Evolutionary conservation across 2,888 invertebrate genomes (phyloP).

Genomic region (Dysmachus trigonus): DNA sequence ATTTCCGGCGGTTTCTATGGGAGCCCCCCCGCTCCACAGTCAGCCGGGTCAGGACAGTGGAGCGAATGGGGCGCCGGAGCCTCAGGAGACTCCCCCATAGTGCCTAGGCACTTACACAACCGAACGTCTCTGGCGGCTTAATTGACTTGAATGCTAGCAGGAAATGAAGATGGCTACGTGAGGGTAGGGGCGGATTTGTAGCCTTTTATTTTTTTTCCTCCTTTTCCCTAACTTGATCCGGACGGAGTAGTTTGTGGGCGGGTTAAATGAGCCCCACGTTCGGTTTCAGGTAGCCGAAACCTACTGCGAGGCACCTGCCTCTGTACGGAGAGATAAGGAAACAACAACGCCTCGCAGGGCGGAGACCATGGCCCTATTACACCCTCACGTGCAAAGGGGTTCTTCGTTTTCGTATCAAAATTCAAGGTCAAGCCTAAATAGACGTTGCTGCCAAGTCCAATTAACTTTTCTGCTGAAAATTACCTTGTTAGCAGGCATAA

Average conservation of each 20-base stretch:
- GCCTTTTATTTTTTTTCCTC: neutral
- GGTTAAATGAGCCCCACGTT: neutral
- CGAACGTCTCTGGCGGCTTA: neutral
- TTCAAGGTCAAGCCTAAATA: neutral
- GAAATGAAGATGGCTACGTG: neutral
- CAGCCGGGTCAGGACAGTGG: neutral
- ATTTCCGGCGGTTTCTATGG: neutral
- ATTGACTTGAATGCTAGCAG: neutral
- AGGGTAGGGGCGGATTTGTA: neutral
- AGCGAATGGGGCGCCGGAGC: neutral
- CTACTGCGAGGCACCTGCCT: neutral
- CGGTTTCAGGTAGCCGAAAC: neutral
- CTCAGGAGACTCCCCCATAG: neutral
- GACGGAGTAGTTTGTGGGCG: neutral
- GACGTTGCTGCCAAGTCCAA: neutral
- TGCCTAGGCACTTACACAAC: neutral
- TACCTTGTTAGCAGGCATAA: neutral
- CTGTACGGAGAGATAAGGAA: neutral
- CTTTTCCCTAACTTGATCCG: neutral
- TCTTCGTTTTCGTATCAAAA: neutral
- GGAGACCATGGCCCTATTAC: neutral
- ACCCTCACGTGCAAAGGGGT: neutral
- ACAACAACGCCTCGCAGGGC: neutral
- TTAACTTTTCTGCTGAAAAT: neutral
- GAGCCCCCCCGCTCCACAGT: neutral